Base-by-base conservation (phyloP, 2,888 invertebrate genomes). In the Drosophila mayaguana region DNA sequence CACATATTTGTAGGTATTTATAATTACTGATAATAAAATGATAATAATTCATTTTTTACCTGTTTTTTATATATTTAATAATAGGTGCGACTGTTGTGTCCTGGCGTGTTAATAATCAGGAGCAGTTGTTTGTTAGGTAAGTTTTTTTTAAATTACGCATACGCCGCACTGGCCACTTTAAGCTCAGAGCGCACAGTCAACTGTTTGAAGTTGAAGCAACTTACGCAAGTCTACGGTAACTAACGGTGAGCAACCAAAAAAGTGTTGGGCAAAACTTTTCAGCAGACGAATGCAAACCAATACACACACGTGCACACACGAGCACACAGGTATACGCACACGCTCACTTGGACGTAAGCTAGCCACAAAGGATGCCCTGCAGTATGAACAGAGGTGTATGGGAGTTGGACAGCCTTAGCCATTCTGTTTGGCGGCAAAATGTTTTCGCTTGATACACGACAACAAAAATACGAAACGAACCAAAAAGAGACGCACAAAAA, bases 41-140 rank as follows among this genome's bases (percentile, higher is more conserved):
- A 9, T 3, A 46, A 16, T 16, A 46, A 20, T 43, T 12, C 1
- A 43, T 45, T 11, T 18, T 18, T 1, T 1, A 20, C 12, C 28
- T 8, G 2, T 2, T 38, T 11, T 20, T 8, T 45, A 28, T 22
- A n/a, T 28, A 48, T 48, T 28, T 48, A 11, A n/a, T 28, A 28
- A 48, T 28, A 98, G 98, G 98, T 93, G 98, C 98, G 79, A 98
- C 98, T 65, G 97, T 98, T 79, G 98, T 98, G 81, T 98, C 98
- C 92, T 98, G 98, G 98, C 95, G 98, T 90, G 98, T 98, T 75
- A 97, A 97, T 93, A 98, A 98, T 94, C 97, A 98, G 93, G 98
- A 98, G 93, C 97, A 98, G 93, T 95, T 98, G 92, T 98, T 98
- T 94, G 97, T 98, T 90, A 98, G 98, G 98, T 98, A 94, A 94